Evolutionary conservation across 2,888 invertebrate species (phyloP), one percentile per base, ranked within the genome.

Genomic region (Nemapogon koenigi): DNA sequence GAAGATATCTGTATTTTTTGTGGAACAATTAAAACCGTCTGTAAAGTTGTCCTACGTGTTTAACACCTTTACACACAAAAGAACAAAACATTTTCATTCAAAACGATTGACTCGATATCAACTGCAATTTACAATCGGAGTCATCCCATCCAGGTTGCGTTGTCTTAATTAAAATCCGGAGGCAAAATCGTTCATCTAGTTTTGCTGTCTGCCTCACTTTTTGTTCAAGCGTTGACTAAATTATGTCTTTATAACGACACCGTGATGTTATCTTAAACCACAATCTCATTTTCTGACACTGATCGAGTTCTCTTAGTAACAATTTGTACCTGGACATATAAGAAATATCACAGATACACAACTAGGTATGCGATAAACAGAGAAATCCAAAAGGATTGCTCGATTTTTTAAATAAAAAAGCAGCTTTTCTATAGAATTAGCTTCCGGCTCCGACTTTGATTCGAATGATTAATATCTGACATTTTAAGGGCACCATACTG

Each of bases 221-320:
- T 73, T 72, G 63, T 66, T 22, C 16, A 49, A 48, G 46, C 53
- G 56, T 58, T 68, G 69, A 67, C 73, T 72, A 73, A 75, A 75
- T 76, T 70, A 75, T 75, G 76, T 76, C 73, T 75, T 70, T 65
- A 75, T 75, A 67, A 60, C 63, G 71, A 66, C 63, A 58, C 53
- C 57, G 60, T 53, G 43, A 50, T 46, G 52, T 62, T 75, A 75
- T 76, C 73, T 37, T 37, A 51, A 60, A 58, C 61, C 66, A 67
- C 63, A 61, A 75, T 75, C 75, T 64, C 49, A 55, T 11, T n/a
- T 13, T 57, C 39, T 35, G 57, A 37, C 41, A 42, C 37, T 65
- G 72, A 71, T 69, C 59, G 70, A 71, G 56, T 44, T 57, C 54
- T 55, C 52, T 53, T 55, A 51, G 52, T 55, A 59, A 62, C 70